Conservation (phyloP, 2,797 vertebrate species). For the Rhodeus uyekii region DNA sequence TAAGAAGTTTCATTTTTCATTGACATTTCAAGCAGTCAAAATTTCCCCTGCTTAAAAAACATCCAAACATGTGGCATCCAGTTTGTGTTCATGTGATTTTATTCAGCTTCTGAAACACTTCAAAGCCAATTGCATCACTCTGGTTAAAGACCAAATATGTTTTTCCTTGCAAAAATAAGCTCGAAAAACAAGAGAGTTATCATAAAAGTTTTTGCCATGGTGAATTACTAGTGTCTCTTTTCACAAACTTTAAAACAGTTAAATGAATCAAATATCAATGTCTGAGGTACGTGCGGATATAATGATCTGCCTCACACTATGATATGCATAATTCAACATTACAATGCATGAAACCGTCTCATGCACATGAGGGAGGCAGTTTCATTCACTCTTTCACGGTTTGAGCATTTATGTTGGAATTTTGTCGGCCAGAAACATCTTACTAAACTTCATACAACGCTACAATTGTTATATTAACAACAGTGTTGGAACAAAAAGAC, state of each 20-base stretch:
- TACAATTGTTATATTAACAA: neutral
- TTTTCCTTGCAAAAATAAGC: neutral
- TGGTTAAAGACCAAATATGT: neutral
- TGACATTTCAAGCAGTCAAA: neutral
- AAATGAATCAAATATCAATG: neutral
- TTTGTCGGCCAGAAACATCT: neutral
- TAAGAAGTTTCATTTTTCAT: neutral
- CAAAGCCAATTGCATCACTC: neutral
- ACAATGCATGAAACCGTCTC: neutral
- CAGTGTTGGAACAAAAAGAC: neutral
- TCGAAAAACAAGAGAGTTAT: neutral
- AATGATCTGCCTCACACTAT: neutral
- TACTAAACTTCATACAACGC: neutral
- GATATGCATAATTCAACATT: neutral
- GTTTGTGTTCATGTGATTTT: neutral
- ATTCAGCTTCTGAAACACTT: conserved; percentile 4
- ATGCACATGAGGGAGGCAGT: neutral
- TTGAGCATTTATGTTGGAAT: neutral
- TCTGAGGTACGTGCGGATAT: neutral
- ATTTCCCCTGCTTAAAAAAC: neutral
- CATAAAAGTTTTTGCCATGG: neutral
- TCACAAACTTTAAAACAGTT: neutral
- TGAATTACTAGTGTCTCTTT: neutral
- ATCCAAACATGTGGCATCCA: neutral
- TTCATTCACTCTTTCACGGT: neutral